Percentiles rank a stretch among this genome's conserved stretches.
Conservation (phyloP, 2,888 invertebrate genomes). For the Thereva unica region DNA sequence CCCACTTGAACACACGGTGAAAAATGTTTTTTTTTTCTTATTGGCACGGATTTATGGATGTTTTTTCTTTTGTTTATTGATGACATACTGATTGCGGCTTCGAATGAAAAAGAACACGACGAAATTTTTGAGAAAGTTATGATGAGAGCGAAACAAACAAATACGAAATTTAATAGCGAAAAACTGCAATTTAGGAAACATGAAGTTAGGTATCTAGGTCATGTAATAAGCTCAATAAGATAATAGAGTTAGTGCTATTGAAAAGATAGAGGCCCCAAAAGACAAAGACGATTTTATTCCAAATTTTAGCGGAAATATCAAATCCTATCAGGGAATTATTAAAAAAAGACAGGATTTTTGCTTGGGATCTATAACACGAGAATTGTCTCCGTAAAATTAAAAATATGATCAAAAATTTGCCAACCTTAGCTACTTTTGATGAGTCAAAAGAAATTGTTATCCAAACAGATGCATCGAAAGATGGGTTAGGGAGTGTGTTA, state of each 20-base stretch:
- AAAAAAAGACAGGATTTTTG: constrained; percentile 2
- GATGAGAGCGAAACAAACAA: constrained; percentile 42
- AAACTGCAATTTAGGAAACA: constrained; percentile 46
- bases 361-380: background rate
- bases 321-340: constrained; percentile 7
- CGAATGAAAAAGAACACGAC: constrained; percentile 43
- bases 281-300: constrained; percentile 14
- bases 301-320: background rate
- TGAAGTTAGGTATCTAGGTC: constrained; percentile 47
- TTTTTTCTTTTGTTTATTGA: too few relatives aligned
- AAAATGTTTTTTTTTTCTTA: too few relatives aligned
- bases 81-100: constrained; percentile 44
- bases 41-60: too few relatives aligned
- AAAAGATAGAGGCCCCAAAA: background rate
- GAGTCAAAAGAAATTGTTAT: background rate
- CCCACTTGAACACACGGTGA: too few relatives aligned
- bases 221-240: constrained; percentile 15
- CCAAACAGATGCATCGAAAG: constrained; percentile 35
- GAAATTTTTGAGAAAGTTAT: constrained; percentile 44
- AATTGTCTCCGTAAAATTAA: background rate
- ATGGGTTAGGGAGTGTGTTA: constrained; percentile 30
- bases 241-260: background rate
- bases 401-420: background rate
- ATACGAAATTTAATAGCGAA: constrained; percentile 47
- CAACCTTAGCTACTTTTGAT: constrained; percentile 1